phyloP scores from a whole-genome alignment of 2,888 invertebrate genomes.

The Cancer borealis region DNA sequence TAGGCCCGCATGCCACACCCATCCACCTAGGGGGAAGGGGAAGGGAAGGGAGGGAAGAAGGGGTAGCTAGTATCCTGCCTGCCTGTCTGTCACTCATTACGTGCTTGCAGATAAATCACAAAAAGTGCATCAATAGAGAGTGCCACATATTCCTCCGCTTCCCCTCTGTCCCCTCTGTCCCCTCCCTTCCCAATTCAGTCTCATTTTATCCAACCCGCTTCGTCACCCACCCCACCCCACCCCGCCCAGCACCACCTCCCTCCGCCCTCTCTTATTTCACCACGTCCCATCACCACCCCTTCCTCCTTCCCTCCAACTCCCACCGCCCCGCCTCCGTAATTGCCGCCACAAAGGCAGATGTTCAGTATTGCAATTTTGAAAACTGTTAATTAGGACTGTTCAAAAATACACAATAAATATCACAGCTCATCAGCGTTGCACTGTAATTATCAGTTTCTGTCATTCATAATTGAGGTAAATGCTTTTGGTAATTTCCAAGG shows the following conservation, averaged over 20 bases:
- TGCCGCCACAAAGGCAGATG: not conserved
- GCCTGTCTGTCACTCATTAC: not conserved
- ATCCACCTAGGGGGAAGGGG: not conserved
- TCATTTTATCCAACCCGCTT: not conserved
- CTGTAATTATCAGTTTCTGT: slow-evolving; percentile 29
- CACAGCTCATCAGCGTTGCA: slow-evolving; percentile 27
- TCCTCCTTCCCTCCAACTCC: not conserved
- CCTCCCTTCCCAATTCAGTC: not conserved
- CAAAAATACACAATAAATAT: slow-evolving; percentile 34
- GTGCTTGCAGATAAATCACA: too few relatives aligned
- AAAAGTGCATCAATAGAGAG: not conserved
- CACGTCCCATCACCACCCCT: not conserved
- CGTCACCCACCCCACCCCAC: not conserved
- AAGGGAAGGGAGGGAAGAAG: not conserved
- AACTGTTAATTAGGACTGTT: slow-evolving; percentile 5
- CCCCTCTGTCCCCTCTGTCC: not conserved
- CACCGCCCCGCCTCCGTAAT: not conserved
- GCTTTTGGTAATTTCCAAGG: slow-evolving; percentile 9
- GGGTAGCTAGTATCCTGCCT: not conserved
- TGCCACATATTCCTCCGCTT: not conserved
- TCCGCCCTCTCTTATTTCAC: not conserved
- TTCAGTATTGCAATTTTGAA: slow-evolving; percentile 29
- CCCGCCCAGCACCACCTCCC: not conserved
- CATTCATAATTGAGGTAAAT: slow-evolving; percentile 9
- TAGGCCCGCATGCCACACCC: not conserved